phyloP scores from a whole-genome alignment of 2,797 vertebrate genomes.

The Lophius americanus region DNA sequence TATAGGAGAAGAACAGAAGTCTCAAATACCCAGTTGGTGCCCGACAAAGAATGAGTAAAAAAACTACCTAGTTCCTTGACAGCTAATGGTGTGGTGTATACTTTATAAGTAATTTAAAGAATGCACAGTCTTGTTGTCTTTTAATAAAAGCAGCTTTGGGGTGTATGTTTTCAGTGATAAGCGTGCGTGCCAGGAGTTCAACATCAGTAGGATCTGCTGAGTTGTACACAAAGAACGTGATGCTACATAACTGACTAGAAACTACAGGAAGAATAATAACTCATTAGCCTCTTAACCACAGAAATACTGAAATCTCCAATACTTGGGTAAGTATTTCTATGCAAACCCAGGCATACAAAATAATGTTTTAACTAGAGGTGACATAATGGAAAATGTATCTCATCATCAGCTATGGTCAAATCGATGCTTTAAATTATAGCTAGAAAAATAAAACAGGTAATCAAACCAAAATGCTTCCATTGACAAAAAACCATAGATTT shows the following conservation, averaged over 20 bases:
- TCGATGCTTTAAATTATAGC: too few relatives aligned
- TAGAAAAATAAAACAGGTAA: too few relatives aligned
- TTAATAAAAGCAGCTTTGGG: constrained; percentile 57
- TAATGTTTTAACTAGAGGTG: background rate
- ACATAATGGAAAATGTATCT: too few relatives aligned
- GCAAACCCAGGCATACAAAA: background rate
- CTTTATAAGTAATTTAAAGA: constrained; percentile 2
- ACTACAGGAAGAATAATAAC: background rate
- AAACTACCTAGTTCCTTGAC: background rate
- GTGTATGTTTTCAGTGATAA: constrained; percentile 56
- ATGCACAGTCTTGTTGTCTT: constrained; percentile 52
- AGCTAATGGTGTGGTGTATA: background rate
- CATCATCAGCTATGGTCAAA: too few relatives aligned
- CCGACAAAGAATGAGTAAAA: background rate
- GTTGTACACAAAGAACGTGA: constrained; percentile 8
- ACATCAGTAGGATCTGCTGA: constrained; percentile 12
- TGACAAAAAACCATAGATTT: too few relatives aligned
- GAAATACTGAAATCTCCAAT: background rate
- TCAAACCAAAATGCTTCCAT: too few relatives aligned
- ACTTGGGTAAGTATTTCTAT: background rate
- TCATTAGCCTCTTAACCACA: background rate
- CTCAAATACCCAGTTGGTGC: background rate
- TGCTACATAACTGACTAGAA: background rate
- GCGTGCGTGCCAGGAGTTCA: constrained; percentile 35
- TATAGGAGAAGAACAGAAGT: constrained; percentile 42